These are phyloP conservation scores for Psittacula cyanocephala DNA, from an alignment of 2,113 vertebrate genomes.

Conservation along the genomic window DNA sequence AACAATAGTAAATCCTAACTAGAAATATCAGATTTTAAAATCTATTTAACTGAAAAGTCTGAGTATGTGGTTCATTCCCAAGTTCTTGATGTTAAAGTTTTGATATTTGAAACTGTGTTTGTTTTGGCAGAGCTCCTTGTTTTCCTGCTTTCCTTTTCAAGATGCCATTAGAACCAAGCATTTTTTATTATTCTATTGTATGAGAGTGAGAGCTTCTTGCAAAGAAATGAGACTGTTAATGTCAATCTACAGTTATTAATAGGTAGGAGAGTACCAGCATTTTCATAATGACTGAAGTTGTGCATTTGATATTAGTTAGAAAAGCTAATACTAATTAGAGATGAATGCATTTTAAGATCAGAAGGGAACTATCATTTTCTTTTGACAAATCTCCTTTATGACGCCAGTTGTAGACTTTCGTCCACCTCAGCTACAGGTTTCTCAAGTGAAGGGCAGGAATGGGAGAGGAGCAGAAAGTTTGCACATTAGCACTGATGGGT, in stretches of 20 bases:
- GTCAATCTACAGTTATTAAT: background rate
- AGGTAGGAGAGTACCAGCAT: background rate
- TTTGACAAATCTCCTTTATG: background rate
- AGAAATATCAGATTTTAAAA: background rate
- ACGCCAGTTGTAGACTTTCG: background rate
- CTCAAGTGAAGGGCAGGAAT: background rate
- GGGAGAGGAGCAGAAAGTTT: background rate
- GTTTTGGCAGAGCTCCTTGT: background rate
- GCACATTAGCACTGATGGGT: background rate
- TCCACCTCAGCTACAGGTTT: background rate
- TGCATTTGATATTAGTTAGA: background rate
- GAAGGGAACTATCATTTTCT: background rate
- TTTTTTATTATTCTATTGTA: background rate
- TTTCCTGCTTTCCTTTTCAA: background rate
- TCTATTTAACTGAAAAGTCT: background rate
- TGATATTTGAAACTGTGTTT: background rate
- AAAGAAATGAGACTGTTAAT: background rate
- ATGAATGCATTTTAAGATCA: background rate
- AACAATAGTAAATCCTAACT: background rate
- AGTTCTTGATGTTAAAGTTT: background rate
- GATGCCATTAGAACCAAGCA: background rate
- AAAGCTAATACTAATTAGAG: background rate
- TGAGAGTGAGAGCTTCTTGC: background rate
- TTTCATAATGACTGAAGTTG: background rate
- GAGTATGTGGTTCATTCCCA: background rate